These are phyloP conservation scores for Carduelis carduelis DNA, from an alignment of 2,797 vertebrate species.

Conservation along the genomic window DNA sequence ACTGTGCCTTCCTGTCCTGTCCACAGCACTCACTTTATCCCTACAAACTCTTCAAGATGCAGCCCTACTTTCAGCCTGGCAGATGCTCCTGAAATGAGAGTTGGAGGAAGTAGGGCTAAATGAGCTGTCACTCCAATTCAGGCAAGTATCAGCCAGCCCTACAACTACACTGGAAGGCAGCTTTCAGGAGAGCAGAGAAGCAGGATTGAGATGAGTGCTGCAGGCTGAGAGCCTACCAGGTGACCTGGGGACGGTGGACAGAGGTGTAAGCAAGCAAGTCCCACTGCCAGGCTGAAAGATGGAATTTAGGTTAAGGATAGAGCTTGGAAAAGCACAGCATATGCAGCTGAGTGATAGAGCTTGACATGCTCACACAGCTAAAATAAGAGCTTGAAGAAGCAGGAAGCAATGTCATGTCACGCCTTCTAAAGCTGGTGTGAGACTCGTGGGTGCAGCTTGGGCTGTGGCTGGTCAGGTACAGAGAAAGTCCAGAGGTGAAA, in stretches of 20 bases:
- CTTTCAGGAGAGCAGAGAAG: not conserved
- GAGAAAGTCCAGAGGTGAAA: not conserved
- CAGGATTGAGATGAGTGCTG: not conserved
- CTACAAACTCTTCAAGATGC: fast-evolving
- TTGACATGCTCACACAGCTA: not conserved
- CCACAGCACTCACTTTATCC: not conserved
- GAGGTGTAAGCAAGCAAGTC: not conserved
- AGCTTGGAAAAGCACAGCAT: not conserved
- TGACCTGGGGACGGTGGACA: not conserved
- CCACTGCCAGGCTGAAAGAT: not conserved
- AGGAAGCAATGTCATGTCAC: not conserved
- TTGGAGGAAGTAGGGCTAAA: not conserved
- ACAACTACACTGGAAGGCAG: not conserved
- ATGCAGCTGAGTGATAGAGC: not conserved
- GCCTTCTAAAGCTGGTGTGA: not conserved
- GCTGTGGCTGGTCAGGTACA: not conserved
- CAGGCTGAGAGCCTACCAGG: not conserved
- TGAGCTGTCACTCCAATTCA: not conserved
- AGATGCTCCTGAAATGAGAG: not conserved
- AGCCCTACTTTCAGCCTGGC: not conserved
- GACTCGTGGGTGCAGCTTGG: not conserved
- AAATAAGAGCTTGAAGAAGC: not conserved
- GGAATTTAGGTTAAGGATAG: not conserved
- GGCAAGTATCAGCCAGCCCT: not conserved
- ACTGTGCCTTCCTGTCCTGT: not conserved